Evolutionary conservation across 1,140 invertebrate species (phyloP).

Genomic region (Hylaeus volcanicus): DNA sequence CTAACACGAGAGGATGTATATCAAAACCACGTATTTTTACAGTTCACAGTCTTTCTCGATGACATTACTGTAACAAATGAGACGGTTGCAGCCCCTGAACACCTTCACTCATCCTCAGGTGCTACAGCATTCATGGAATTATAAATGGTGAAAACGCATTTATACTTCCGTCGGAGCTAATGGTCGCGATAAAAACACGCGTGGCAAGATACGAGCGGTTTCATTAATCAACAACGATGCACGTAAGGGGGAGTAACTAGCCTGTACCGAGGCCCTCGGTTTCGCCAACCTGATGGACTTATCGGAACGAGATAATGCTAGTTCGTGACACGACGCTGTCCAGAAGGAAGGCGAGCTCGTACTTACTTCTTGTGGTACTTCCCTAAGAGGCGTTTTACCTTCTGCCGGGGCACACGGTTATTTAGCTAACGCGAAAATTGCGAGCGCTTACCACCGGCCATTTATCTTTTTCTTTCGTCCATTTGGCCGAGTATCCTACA

Average conservation of each 20-base stretch:
- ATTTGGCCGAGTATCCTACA: too few relatives aligned
- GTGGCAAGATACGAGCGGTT: background rate
- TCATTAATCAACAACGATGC: constrained; percentile 51
- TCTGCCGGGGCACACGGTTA: constrained; percentile 8
- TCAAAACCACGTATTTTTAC: too few relatives aligned
- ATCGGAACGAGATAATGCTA: constrained; percentile 58
- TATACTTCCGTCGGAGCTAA: background rate
- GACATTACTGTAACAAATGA: too few relatives aligned
- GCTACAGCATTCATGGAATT: too few relatives aligned
- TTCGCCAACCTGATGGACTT: constrained; percentile 49
- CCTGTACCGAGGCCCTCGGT: constrained; percentile 12
- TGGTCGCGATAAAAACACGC: constrained; percentile 7
- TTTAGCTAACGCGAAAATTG: constrained; percentile 22
- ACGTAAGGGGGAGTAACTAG: background rate
- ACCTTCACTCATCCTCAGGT: too few relatives aligned
- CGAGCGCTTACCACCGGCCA: background rate
- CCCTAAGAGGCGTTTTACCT: constrained; percentile 44
- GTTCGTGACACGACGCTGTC: constrained; percentile 58
- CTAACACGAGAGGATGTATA: too few relatives aligned
- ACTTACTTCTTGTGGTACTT: constrained; percentile 41
- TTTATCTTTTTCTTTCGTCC: background rate
- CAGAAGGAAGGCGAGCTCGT: constrained; percentile 27
- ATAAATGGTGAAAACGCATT: background rate
- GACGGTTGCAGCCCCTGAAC: too few relatives aligned
- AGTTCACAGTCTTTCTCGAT: too few relatives aligned